Conservation (phyloP, 2,888 invertebrate genomes). For the Phengaris alcon region DNA sequence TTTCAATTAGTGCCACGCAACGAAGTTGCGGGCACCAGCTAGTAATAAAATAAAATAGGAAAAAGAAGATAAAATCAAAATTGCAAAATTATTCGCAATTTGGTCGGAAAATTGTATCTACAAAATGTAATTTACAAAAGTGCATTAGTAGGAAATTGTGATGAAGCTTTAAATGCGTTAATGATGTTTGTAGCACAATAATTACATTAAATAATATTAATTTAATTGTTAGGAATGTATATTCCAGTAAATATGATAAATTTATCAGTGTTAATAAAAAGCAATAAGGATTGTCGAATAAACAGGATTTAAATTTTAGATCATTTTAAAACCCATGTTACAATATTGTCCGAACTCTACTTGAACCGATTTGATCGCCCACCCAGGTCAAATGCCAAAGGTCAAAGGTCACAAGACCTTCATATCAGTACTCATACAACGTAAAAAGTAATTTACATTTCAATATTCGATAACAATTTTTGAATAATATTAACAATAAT, state of each 20-base stretch:
- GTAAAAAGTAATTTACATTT: slow-evolving; percentile 4
- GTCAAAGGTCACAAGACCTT: background rate
- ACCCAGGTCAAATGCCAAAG: background rate
- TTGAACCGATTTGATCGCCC: background rate
- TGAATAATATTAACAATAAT: background rate
- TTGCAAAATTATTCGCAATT: too few relatives aligned
- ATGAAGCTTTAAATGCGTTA: too few relatives aligned
- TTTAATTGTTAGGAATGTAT: too few relatives aligned
- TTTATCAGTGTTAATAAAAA: background rate
- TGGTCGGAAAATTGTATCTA: too few relatives aligned
- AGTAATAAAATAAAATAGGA: too few relatives aligned
- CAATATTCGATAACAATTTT: background rate
- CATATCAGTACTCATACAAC: background rate
- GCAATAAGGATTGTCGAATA: background rate
- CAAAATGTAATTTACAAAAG: too few relatives aligned
- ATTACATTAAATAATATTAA: too few relatives aligned
- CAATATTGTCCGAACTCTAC: background rate
- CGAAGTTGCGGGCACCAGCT: too few relatives aligned
- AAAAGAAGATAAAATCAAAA: too few relatives aligned
- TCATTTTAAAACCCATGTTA: background rate
- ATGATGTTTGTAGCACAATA: too few relatives aligned
- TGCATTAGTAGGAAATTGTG: too few relatives aligned
- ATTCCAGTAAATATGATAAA: background rate
- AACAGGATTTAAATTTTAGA: background rate
- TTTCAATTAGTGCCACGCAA: too few relatives aligned